Evolutionary conservation across 2,113 vertebrate genomes (phyloP), one percentile per base, ranked within the genome.

Genomic region (Mesocricetus auratus): DNA sequence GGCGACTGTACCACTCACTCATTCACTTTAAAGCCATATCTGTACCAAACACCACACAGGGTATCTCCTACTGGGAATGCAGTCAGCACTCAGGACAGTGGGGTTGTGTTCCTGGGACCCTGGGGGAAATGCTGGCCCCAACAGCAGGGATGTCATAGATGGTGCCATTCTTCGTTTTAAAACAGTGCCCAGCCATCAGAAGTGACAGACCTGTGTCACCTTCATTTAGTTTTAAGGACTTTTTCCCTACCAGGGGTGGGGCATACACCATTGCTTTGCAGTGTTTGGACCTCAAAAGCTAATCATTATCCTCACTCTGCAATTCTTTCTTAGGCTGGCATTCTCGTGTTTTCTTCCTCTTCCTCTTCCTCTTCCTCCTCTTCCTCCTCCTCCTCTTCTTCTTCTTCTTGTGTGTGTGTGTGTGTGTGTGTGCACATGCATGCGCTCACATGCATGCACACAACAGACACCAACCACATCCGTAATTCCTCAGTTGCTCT

Each of bases 1-100:
- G 69, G 77, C 33, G 93, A 69, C 58, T 50, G 50, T 22, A 5
- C n/a, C 62, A 33, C n/a, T 74, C 7, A 50, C 17, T 60, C 79
- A 29, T 13, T 73, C 75, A 77, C 81, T 90, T 78, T 74, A 69
- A 94, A 89, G 33, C 36, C 69, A 69, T 7, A 29, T 33, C 29
- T 21, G 26, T 77, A 78, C 15, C 74, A n/a, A 50, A 86, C 3
- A 60, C 68, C 90, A 42, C 3, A 22, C n/a, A 15, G 77, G 62
- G 36, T 0, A 36, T 66, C 31, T 53, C 10, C 24, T 68, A 1
- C 10, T 19, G 13, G 24, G 56, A 83, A 33, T 26, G 22, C 0
- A 31, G 22, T 33, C 5, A 47, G 47, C 0, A 17, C 53, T 50
- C 0, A 3, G 68, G 79, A n/a, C 36, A 26, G 17, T 16, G 7